phyloP scores from a whole-genome alignment of 2,888 invertebrate species.

The Stenodema calcarata region DNA sequence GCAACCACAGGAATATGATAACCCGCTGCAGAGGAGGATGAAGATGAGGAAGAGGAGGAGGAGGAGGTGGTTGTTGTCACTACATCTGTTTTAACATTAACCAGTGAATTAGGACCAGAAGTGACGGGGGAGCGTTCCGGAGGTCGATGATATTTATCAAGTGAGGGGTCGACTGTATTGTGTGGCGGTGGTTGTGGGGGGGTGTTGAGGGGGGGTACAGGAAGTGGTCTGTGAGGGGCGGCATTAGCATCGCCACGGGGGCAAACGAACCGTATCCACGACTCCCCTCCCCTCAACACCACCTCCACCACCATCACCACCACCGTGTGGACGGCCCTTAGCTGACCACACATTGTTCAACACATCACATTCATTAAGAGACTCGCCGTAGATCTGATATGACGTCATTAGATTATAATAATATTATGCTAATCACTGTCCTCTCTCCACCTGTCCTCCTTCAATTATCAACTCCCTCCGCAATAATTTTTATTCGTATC shows the following conservation, averaged over 20 bases:
- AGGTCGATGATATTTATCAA: conserved; percentile 45
- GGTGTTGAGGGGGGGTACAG: conserved; percentile 8
- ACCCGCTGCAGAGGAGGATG: too few species aligned
- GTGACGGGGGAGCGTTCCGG: conserved; percentile 46
- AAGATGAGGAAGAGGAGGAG: too few species aligned
- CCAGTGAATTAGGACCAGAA: conserved; percentile 45
- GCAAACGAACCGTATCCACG: conserved; percentile 43
- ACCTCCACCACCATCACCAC: neutral
- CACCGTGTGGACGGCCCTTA: too few species aligned
- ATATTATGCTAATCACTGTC: conserved; percentile 44
- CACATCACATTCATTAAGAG: conserved; percentile 44
- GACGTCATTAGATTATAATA: conserved; percentile 43
- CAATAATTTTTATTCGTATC: conserved; percentile 41
- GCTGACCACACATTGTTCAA: conserved; percentile 50
- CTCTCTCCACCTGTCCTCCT: conserved; percentile 42
- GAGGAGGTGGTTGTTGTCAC: conserved; percentile 20
- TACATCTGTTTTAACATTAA: conserved; percentile 49
- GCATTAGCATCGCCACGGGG: conserved; percentile 44
- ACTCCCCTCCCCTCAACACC: neutral
- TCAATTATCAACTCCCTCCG: neutral
- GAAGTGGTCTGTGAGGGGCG: conserved; percentile 27
- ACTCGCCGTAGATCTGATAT: conserved; percentile 14
- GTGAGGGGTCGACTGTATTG: neutral
- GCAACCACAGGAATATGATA: too few species aligned
- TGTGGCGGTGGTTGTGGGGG: neutral